Conservation (phyloP, 2,888 invertebrate species). For the Campoletis raptor region DNA sequence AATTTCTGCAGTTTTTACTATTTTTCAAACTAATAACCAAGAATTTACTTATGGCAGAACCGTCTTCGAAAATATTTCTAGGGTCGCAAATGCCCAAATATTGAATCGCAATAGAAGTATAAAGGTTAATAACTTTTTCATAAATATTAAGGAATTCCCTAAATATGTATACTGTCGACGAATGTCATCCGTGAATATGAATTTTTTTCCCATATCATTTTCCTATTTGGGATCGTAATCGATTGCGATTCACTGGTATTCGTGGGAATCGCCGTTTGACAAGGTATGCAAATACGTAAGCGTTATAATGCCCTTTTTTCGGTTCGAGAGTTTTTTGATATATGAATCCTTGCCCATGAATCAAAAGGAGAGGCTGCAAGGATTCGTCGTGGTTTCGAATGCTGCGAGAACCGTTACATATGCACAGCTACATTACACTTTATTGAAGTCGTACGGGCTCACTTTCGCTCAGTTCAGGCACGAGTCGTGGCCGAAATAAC, state of each 20-base stretch:
- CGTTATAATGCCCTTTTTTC: constrained; percentile 15
- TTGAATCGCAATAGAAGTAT: background rate
- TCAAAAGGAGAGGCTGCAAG: constrained; percentile 26
- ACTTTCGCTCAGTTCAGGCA: constrained; percentile 57
- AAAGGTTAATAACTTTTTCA: background rate
- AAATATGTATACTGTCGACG: background rate
- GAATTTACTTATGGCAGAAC: too few relatives aligned
- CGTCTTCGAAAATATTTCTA: too few relatives aligned
- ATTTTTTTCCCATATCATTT: background rate
- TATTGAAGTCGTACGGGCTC: constrained; percentile 42
- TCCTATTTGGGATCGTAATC: background rate
- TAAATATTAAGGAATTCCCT: background rate
- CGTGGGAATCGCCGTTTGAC: background rate
- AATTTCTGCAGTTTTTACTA: too few relatives aligned
- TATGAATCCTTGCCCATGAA: constrained; percentile 41
- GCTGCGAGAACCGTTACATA: constrained; percentile 44
- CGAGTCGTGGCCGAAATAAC: constrained; percentile 46
- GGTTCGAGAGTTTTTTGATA: constrained; percentile 36
- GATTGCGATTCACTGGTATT: background rate
- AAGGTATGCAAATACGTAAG: constrained; percentile 9
- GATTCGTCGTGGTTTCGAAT: constrained; percentile 45
- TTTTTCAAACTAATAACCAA: too few relatives aligned
- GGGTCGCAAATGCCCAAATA: background rate
- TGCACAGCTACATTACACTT: constrained; percentile 38
- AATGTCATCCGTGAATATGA: background rate